These are phyloP conservation scores for Tyto alba DNA, from an alignment of 2,113 vertebrate species.

Conservation along the genomic window DNA sequence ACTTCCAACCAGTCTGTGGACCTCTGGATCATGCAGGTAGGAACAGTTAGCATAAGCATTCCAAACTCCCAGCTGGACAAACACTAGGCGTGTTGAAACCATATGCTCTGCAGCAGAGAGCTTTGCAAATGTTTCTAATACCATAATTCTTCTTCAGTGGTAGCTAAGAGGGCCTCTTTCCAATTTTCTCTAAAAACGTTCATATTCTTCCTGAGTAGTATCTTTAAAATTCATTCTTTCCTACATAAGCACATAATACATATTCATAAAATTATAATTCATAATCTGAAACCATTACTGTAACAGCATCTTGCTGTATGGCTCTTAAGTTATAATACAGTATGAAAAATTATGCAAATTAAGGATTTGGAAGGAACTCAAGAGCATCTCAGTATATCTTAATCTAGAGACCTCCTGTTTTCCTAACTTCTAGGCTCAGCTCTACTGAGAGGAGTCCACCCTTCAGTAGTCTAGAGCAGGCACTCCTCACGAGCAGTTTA, in stretches of 20 bases:
- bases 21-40: neutral
- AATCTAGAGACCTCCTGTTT: neutral
- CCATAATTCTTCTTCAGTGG: neutral
- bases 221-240: neutral
- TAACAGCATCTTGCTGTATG: neutral
- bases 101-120: neutral
- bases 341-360: neutral
- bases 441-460: neutral
- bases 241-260: neutral
- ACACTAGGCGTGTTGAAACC: neutral
- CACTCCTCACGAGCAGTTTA: neutral
- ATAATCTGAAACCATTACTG: neutral
- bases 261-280: neutral
- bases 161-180: neutral
- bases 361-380: neutral
- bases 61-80: conserved; percentile 4
- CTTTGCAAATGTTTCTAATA: conserved; percentile 6
- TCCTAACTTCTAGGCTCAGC: neutral
- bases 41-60: neutral
- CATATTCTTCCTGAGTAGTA: neutral
- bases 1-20: neutral
- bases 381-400: neutral
- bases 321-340: neutral
- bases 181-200: neutral
- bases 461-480: neutral